Evolutionary conservation across 1,140 invertebrate species (phyloP), one percentile per base, ranked within the genome.

Genomic region (Brachionus sp.): DNA sequence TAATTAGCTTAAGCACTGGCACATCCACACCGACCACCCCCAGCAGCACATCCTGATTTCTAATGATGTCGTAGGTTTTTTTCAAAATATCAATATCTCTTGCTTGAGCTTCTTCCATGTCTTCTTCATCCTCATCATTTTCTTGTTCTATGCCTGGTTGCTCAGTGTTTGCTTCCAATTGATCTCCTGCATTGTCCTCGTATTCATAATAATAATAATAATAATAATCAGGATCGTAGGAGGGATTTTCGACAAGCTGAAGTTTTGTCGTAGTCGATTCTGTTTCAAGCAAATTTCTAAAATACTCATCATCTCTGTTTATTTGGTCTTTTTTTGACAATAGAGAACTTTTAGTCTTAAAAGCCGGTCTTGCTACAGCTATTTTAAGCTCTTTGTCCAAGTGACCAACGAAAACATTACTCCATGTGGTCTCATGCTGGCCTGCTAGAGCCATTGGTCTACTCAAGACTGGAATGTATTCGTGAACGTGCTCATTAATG

Each of bases 321-420:
- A 29, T 12, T 42, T 23, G 33, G 9, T 62, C 23, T 80, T n/a
- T 57, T 57, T 57, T 57, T n/a, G 50, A 57, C 3, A 57, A 23
- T 2, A 57, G 50, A 5, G 50, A 57, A 10, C 16, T 57, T 57
- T 57, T 57, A 7, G 50, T 35, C 25, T 42, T 57, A 29, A 80
- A 80, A 7, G 77, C 77, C 9, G 77, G 77, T 66, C 77, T 39
- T 57, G 77, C 77, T 3, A 80, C 77, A 4, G 77, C 77, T 19
- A 80, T 80, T 80, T 80, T 80, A 23, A 80, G 77, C 77, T 80
- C 77, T 39, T 80, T 80, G 33, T 80, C 80, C 62, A 83, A 50
- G n/a, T 50, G 66, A 46, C 66, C 83, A 23, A 84, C 42, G n/a
- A 84, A 84, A n/a, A 84, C 73, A 50, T 66, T 84, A 42, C 70